phyloP scores from a whole-genome alignment of 1,140 invertebrate genomes.

The Mya arenaria region DNA sequence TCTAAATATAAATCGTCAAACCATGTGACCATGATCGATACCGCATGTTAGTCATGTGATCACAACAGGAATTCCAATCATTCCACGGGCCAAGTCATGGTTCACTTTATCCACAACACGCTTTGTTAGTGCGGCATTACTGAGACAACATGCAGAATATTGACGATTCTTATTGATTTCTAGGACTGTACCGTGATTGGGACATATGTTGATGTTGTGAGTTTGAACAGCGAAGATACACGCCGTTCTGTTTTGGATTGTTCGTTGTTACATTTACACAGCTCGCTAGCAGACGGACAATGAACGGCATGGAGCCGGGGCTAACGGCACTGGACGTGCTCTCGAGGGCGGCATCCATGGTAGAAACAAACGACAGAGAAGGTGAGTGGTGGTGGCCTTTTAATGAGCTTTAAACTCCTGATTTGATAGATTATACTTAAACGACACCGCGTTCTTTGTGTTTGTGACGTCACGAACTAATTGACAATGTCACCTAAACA shows the following conservation, averaged over 20 bases:
- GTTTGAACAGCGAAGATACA: no score
- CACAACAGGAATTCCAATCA: constrained; percentile 47
- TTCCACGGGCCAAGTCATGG: constrained; percentile 53
- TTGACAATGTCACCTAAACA: no score
- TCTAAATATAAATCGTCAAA: constrained; percentile 21
- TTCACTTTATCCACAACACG: constrained; percentile 31
- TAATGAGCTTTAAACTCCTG: neutral
- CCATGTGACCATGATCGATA: constrained; percentile 20
- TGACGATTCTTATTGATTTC: neutral
- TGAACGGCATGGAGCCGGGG: constrained; percentile 83
- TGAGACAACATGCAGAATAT: neutral
- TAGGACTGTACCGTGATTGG: no score
- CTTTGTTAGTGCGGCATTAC: neutral
- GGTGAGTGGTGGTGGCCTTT: constrained; percentile 45
- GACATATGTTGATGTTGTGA: no score
- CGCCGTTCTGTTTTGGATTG: no score
- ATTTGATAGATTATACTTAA: neutral
- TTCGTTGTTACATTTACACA: no score
- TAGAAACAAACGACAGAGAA: constrained; percentile 78
- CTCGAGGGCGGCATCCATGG: constrained; percentile 94
- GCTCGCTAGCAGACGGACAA: constrained; percentile 34
- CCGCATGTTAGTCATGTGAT: constrained; percentile 52
- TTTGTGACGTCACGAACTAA: constrained; percentile 31
- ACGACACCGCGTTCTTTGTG: neutral
- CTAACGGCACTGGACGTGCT: constrained; percentile 91